Evolutionary conservation across 2,888 invertebrate species (phyloP).

Genomic region (Nasonia oneida): DNA sequence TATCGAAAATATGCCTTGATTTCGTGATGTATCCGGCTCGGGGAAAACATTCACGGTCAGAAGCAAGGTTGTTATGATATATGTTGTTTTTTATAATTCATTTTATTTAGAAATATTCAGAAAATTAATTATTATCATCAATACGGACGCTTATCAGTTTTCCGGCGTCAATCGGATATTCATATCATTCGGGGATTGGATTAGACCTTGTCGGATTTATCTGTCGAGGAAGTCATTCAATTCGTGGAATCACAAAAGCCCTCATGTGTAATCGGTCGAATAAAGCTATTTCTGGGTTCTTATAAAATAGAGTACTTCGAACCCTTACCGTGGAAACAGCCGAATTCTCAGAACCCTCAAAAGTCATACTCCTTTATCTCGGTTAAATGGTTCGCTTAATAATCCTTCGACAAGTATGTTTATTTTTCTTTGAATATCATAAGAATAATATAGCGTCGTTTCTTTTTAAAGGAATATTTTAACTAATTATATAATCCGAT

Average conservation of each 20-base stretch:
- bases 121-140: no score
- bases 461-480: not conserved
- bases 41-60: not conserved
- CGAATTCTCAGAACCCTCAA: not conserved
- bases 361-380: not conserved
- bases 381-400: no score
- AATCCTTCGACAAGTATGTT: no score
- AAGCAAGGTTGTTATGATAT: not conserved
- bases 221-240: slow-evolving; percentile 4
- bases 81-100: no score
- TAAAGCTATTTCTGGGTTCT: not conserved
- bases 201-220: not conserved
- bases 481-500: no score
- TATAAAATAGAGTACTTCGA: not conserved
- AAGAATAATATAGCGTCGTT: not conserved
- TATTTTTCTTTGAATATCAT: no score
- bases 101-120: no score
- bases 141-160: not conserved
- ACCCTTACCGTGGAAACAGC: not conserved
- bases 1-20: not conserved
- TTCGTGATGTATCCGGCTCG: not conserved
- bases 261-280: not conserved
- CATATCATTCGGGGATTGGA: not conserved
- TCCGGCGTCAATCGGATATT: not conserved
- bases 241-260: not conserved